Evolutionary conservation across 2,797 vertebrate genomes (phyloP), one percentile per base, ranked within the genome.

Genomic region (Psittacula echo): DNA sequence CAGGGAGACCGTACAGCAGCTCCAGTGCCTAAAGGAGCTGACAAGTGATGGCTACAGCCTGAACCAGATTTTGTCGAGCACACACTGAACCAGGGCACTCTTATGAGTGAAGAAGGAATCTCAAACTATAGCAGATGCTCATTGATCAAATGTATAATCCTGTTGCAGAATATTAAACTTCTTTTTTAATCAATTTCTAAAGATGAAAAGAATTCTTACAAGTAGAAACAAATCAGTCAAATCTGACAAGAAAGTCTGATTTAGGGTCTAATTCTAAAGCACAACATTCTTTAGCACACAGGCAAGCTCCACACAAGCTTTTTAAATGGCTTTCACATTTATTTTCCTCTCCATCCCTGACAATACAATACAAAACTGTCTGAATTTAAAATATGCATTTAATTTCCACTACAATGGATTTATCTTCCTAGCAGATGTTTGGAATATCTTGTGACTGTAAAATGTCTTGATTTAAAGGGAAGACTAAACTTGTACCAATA

Each of bases 341-440:
- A 94, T 95, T 96, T 96, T 85, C 80, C 58, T 90, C 81, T 44
- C 10, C 72, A 74, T 83, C 86, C 53, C 42, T 95, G 91, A 95
- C 94, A 95, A 85, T 75, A 85, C 94, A 84, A 96, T 89, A 88
- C 44, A 87, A 94, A 96, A 93, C 54, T 56, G 83, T 83, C 95
- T 94, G 91, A 93, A 95, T 95, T 94, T 96, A 94, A 97, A 97
- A 95, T 84, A 97, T 68, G 89, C 73, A 90, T 95, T 98, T 95
- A 73, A 97, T 97, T 97, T 95, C 96, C 95, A 96, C 95, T 87
- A 95, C 93, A 94, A 95, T 87, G 87, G 85, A 84, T 56, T 80
- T 85, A 97, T 96, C 96, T 94, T 95, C 94, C 93, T 90, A 96
- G 86, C 94, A 97, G 94, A 97, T 97, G 88, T 77, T 94, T 84